Evolutionary conservation across 2,113 vertebrate genomes (phyloP), one percentile per base, ranked within the genome.

Genomic region (Chlamydotis undulata): DNA sequence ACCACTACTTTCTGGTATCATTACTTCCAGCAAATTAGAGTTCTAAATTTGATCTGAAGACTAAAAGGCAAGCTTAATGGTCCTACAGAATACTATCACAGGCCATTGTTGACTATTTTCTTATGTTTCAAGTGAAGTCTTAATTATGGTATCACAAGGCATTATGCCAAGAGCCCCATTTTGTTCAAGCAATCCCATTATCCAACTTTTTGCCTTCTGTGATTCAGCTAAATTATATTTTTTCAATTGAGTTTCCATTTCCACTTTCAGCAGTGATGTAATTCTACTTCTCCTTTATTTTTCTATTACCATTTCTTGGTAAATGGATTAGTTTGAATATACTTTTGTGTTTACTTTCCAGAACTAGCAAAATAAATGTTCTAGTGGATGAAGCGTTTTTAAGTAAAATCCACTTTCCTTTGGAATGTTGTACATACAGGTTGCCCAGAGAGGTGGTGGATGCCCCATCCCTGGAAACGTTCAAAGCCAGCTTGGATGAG

Each of bases 211-310:
- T 95, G 43, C 23, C 28, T 43, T 87, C 82, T 87, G 56, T 94
- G 61, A 91, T 79, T 89, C 71, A 73, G 12, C 10, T 84, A 93
- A 75, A 90, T 90, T 75, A 15, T 67, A 59, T 75, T 92, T 92
- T 88, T 63, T 70, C 63, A 35, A 56, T 52, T 87, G 22, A 59
- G 24, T 83, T 91, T 97, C 83, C 29, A n/a, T 56, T 89, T 97
- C 83, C 55, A 87, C 28, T 78, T 95, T 87, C n/a, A 53, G 31
- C 18, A 85, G 52, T 69, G 75, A 94, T 45, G 35, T 79, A 67
- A 87, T 95, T 96, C 35, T 26, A 39, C 60, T 82, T 89, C 19
- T 45, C 39, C 17, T 90, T 10, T 89, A 88, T 90, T 74, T 90
- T 74, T 78, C 56, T 53, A 70, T 75, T 91, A 81, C 12, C 8